Evolutionary conservation across 1,140 invertebrate genomes (phyloP), one percentile per base, ranked within the genome.

Genomic region (Atta cephalotes): DNA sequence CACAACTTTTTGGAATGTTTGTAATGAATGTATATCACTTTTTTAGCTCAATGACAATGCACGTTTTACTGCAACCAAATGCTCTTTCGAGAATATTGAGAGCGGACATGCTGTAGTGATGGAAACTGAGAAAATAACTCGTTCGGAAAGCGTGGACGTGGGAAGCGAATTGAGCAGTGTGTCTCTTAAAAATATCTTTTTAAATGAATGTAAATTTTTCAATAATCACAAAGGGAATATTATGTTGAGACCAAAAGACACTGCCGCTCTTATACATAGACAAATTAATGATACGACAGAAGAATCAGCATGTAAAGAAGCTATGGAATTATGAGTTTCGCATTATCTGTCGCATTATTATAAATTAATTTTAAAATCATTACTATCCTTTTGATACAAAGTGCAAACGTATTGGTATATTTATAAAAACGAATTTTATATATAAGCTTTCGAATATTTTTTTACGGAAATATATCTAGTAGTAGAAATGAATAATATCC

Each of bases 81-180:
- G 94, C 76, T 72, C 35, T n/a, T 90, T 95, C 21, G 90, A 89
- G 2, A 82, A 93, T 65, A 93, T 70, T 1, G 4, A 94, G 16
- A 93, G 92, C 72, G 94, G 95, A 71, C 93, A 92, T 28, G 94
- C 92, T 6, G 92, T 95, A 87, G 90, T 93, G 63, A 89, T 95
- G 74, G 94, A 95, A 88, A 93, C 93, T 7, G 87, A 93, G 31
- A 94, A 94, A 79, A 71, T 92, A 7, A 79, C 66, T 31, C 74
- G 66, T 31, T 16, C 49, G 6, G 89, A 93, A 56, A 79, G 51
- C 18, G 10, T 78, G 16, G 92, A 89, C 81, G 87, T 71, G n/a
- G 94, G 88, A 21, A 16, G 74, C 6, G 92, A 95, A 70, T 60
- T 94, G 5, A 72, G 94, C 45, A n/a, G 89, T 45, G 85, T 68